Conservation (phyloP, 2,113 vertebrate genomes). For the Malurus alboscapulatus region DNA sequence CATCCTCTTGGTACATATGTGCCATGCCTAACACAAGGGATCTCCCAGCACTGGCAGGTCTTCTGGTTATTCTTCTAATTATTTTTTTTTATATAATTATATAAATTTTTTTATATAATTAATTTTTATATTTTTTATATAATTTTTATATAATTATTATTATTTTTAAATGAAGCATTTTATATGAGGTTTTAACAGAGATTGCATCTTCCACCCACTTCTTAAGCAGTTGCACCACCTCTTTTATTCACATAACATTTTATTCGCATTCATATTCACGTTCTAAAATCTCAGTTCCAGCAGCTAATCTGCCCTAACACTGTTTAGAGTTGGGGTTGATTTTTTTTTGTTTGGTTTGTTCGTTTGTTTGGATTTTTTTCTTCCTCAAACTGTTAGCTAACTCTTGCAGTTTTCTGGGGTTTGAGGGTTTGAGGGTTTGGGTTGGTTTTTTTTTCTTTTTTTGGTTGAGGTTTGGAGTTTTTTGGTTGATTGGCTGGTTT, state of each 20-base stretch:
- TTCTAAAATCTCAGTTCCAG: background rate
- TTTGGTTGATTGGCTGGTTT: background rate
- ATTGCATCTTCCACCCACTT: accelerated
- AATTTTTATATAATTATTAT: too few relatives aligned
- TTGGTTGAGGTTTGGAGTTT: background rate
- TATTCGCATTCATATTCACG: accelerated
- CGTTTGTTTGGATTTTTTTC: too few relatives aligned
- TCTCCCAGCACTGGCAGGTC: background rate
- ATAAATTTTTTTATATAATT: too few relatives aligned
- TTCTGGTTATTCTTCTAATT: background rate
- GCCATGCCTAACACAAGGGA: background rate
- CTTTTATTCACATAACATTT: background rate
- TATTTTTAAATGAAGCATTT: background rate
- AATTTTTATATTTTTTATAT: too few relatives aligned
- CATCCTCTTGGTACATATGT: accelerated
- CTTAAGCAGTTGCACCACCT: background rate
- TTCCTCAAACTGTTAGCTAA: background rate
- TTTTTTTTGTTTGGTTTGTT: background rate
- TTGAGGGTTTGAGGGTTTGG: too few relatives aligned
- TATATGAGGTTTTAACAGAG: background rate
- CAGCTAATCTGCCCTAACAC: background rate
- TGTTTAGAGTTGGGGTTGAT: background rate
- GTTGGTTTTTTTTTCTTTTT: accelerated
- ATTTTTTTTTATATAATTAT: background rate
- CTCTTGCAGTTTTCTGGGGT: accelerated